Evolutionary conservation across 1,140 invertebrate genomes (phyloP), one percentile per base, ranked within the genome.

Genomic region (Hirudo medicinalis): DNA sequence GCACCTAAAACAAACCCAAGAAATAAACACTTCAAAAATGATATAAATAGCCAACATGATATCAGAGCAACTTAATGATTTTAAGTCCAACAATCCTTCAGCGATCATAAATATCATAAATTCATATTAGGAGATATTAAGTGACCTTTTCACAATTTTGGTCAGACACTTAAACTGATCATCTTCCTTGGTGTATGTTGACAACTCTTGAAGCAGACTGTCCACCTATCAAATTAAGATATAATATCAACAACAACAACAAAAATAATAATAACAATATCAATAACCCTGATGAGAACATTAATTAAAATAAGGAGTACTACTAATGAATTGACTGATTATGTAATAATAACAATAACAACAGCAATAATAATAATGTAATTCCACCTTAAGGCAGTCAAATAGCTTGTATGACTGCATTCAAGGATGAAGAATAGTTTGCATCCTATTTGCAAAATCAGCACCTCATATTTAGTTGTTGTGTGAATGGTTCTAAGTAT

Each of bases 141-240:
- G 69, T 77, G 78, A 87, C 86, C 79, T 84, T 76, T 85, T 84
- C 2, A 89, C 82, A 72, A 94, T 87, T 75, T 86, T 86, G 54
- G 85, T 86, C 66, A 95, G 88, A 75, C 90, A 85, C 71, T 86
- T 83, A 25, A 87, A 86, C 80, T 95, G 92, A 71, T 94, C 91
- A 43, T 93, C 89, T 82, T 95, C 92, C 78, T 87, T 90, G 0
- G 91, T 92, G 20, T 91, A 78, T 77, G 86, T 85, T 0, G 89
- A 87, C 9, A 94, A 78, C 66, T 88, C 82, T 73, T 88, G 83
- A 9, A 94, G 82, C 78, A 90, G 88, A 53, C 84, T 75, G 76
- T 95, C 89, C 20, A 94, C 86, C 85, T 87, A 49, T 22, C 0
- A 49, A 49, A 49, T 3, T 36, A 49, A 36, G 13, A 17, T 11